Conservation (phyloP, 2,113 vertebrate species). For the Odocoileus hemionus region DNA sequence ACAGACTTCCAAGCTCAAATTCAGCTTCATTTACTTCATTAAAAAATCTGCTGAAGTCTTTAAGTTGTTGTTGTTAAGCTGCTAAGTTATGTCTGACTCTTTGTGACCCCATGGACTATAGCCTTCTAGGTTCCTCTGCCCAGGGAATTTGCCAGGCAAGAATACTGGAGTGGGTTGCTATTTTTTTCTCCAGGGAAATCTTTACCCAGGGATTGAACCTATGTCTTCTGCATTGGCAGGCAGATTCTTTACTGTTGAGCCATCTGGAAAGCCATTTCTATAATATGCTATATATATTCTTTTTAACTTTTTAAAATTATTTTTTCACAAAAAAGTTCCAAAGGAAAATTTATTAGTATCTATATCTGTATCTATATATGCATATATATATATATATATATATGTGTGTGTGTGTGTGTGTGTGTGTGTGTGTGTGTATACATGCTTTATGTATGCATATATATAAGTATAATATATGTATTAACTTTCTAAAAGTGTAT, state of each 20-base stretch:
- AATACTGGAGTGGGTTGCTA: background rate
- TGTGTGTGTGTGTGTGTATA: background rate
- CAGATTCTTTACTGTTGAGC: background rate
- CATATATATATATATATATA: background rate
- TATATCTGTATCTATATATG: background rate
- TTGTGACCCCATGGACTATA: background rate
- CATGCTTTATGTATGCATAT: background rate
- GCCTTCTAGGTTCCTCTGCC: background rate
- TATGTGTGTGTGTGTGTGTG: too few species aligned
- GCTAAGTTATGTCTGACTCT: background rate
- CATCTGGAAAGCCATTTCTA: background rate
- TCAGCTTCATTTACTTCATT: background rate
- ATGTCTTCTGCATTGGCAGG: background rate
- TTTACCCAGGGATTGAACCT: background rate
- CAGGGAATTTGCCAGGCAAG: background rate
- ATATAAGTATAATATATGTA: background rate
- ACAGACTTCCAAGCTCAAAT: background rate
- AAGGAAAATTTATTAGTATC: background rate
- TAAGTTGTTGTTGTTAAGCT: background rate
- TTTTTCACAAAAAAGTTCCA: background rate
- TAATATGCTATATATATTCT: background rate
- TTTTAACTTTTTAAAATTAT: background rate
- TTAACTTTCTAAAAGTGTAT: background rate
- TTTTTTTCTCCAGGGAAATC: background rate
- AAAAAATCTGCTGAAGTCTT: background rate